Evolutionary conservation across 2,113 vertebrate genomes (phyloP), one percentile per base, ranked within the genome.

Genomic region (Tenebrosternarchus preto): DNA sequence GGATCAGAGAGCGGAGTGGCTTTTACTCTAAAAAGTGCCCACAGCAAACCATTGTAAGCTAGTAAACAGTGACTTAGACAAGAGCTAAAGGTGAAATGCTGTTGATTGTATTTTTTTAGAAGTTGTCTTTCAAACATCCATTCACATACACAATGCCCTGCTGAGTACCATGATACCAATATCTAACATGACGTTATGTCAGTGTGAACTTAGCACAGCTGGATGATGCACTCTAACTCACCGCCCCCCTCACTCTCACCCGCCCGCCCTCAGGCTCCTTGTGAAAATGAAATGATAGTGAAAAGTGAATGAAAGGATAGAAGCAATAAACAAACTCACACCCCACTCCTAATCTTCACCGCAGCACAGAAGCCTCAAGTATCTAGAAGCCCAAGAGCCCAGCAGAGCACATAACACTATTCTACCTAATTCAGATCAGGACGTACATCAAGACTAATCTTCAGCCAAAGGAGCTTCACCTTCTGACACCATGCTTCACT

Each of bases 101-200:
- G 36, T 76, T 84, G 69, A 78, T 63, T 84, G 64, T 27, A 67
- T 80, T 77, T 73, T 46, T 59, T 43, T 61, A n/a, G n/a, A 6
- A 61, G 61, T 69, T 67, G 27, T 17, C 72, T 17, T 74, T 20
- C n/a, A 64, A 77, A 69, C 73, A 80, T 25, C 43, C 56, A 68
- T 27, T 70, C 27, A 72, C 68, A 63, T 56, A 63, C 43, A 76
- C 36, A 73, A 80, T 78, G 77, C 66, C 22, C 75, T 60, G n/a
- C 33, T 6, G 29, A 56, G 55, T 19, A 46, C 39, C 56, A 69
- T 17, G 36, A 75, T 53, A 69, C 64, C 78, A 75, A 22, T n/a
- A 73, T 78, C 50, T n/a, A 64, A 73, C 25, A 24, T 73, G 24
- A 76, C 50, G 25, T 72, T 77, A 72, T 6, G 25, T 76, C 73